Conservation (phyloP, 2,888 invertebrate genomes). For the Strigamia crassipes region DNA sequence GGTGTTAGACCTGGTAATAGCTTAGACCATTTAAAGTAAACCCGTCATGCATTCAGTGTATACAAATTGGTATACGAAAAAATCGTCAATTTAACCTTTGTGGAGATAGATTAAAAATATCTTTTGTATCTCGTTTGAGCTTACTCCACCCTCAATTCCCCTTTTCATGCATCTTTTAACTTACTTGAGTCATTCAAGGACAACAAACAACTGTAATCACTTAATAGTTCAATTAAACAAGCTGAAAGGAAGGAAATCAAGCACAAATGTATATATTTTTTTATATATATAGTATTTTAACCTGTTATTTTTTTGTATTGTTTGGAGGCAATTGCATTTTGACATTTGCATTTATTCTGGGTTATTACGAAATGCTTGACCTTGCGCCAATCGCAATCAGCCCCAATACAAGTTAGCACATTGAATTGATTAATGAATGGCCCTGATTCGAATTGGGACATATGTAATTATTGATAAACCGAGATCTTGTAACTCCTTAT, state of each 20-base stretch:
- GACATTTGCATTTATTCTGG: too few species aligned
- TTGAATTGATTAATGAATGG: not conserved
- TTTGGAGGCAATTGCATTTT: too few species aligned
- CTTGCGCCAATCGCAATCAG: too few species aligned
- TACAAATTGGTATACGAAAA: not conserved
- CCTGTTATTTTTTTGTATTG: too few species aligned
- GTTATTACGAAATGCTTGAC: too few species aligned
- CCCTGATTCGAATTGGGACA: not conserved
- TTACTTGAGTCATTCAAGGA: slow-evolving; percentile 24
- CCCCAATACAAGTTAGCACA: not conserved
- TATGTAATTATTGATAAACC: too few species aligned
- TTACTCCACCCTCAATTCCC: not conserved
- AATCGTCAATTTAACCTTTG: not conserved
- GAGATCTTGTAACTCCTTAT: not conserved
- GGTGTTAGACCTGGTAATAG: not conserved
- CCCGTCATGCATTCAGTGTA: not conserved
- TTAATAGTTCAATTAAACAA: not conserved
- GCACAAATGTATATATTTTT: too few species aligned
- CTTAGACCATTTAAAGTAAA: not conserved
- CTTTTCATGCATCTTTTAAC: slow-evolving; percentile 19
- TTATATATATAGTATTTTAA: too few species aligned
- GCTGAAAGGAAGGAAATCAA: not conserved
- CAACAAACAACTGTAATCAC: not conserved
- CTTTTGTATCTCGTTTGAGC: not conserved
- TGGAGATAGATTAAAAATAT: not conserved